Evolutionary conservation across 2,888 invertebrate genomes (phyloP).

Genomic region (Tachina fera): DNA sequence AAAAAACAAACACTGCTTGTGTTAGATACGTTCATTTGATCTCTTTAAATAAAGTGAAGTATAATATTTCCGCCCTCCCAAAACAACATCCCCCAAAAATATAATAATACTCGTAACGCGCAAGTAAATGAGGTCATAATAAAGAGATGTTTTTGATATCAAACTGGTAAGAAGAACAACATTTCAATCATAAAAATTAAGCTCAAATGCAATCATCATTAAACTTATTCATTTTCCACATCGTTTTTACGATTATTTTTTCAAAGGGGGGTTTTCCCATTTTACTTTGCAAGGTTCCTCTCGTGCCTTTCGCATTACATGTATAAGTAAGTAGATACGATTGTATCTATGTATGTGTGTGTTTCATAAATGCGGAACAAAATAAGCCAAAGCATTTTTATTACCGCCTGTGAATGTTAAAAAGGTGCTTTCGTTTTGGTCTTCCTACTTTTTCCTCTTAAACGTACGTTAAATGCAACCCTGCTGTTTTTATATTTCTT

Average conservation of each 20-base stretch:
- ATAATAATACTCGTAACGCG: not conserved
- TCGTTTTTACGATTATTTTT: slow-evolving; percentile 65
- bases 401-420: slow-evolving; percentile 68
- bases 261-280: slow-evolving; percentile 64
- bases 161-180: slow-evolving; percentile 27
- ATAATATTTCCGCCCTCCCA: slow-evolving; percentile 34
- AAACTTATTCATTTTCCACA: slow-evolving; percentile 70
- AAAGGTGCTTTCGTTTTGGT: slow-evolving; percentile 41
- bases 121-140: slow-evolving; percentile 24
- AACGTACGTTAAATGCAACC: slow-evolving; percentile 64
- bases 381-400: slow-evolving; percentile 62
- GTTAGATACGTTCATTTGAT: not conserved
- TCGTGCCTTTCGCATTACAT: not conserved
- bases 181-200: slow-evolving; percentile 71
- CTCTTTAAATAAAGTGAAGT: slow-evolving; percentile 24
- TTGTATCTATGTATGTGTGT: not conserved
- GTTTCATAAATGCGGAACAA: slow-evolving; percentile 54
- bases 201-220: slow-evolving; percentile 73
- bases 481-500: slow-evolving; percentile 48
- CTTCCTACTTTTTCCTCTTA: slow-evolving; percentile 1
- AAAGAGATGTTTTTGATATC: slow-evolving; percentile 27
- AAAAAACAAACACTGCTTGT: not conserved
- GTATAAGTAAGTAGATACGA: not conserved
- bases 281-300: slow-evolving; percentile 57
- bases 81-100: not conserved